Base-by-base conservation (phyloP, 2,888 invertebrate genomes). In the Stratiomys singularior region DNA sequence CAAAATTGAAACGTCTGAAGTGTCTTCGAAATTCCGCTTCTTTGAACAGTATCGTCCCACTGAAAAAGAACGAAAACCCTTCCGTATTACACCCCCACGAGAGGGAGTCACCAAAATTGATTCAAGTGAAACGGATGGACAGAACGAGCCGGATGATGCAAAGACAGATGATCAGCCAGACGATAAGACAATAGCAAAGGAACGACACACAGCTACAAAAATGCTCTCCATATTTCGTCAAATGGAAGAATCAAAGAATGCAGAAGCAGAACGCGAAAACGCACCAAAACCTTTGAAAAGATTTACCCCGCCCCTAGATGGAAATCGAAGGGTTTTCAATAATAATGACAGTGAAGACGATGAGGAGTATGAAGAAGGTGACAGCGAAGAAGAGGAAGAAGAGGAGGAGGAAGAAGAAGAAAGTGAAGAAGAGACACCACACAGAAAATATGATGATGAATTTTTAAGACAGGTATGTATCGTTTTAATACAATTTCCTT, bases 211-310 rank as follows among this genome's bases (percentile, higher is more conserved):
- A 0, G 94, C 97, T 15, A 92, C 93, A 60, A 92, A 94, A 83
- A 96, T 97, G 94, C 90, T 97, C 81, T 91, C 90, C 83, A 94
- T 96, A 82, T 97, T 97, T 90, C 90, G 96, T 0, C 93, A 96
- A 88, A 91, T 97, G 90, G 97, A 97, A 88, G 92, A 93, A 82
- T 90, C 91, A 78, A 88, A 90, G 80, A 88, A 89, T 15, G 89
- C 89, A 18, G 86, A 90, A 18, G 89, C 69, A 18, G 79, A 77
- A 1, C 13, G 66, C 3, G 78, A 78, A 3, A n/a, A 78, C 89
- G 91, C 93, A 13, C 94, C 93, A 0, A 95, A 95, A 84, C 96
- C 96, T 0, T 86, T 96, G 79, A 96, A 96, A 86, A 89, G 95
- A 78, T 96, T 96, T 87, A 96, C 96, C 0, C 96, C 96, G 1